These are phyloP conservation scores for Tigriopus japonicus DNA, from an alignment of 1,140 invertebrate genomes.

Conservation along the genomic window DNA sequence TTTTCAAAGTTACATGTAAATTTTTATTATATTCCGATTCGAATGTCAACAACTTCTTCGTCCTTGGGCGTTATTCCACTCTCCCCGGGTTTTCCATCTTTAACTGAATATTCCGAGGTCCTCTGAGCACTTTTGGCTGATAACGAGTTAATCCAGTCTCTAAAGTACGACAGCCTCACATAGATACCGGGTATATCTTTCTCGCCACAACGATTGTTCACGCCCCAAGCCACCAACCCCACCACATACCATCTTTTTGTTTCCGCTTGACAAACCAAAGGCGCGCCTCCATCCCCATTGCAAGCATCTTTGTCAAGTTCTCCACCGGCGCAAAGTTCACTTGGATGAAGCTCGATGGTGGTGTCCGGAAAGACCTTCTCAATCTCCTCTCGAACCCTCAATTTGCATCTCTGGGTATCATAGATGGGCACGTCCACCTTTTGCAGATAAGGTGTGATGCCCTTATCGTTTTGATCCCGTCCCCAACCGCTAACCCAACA, in stretches of 20 bases:
- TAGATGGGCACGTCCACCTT: too few relatives aligned
- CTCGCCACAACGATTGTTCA: constrained; percentile 40
- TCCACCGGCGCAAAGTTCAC: constrained; percentile 43
- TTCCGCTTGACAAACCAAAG: constrained; percentile 30
- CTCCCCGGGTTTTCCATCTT: too few relatives aligned
- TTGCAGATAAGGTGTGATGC: neutral
- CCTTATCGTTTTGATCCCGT: neutral
- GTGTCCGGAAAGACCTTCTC: constrained; percentile 28
- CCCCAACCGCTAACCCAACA: constrained; percentile 12
- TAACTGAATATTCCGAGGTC: too few relatives aligned
- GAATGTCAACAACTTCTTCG: too few relatives aligned
- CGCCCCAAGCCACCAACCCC: constrained; percentile 51
- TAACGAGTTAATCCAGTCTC: constrained; percentile 27
- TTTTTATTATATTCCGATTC: too few relatives aligned
- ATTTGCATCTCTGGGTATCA: constrained; percentile 41
- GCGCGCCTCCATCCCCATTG: constrained; percentile 45
- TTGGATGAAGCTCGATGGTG: constrained; percentile 45
- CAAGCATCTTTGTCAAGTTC: constrained; percentile 42
- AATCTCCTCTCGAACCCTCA: constrained; percentile 18
- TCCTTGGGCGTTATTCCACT: too few relatives aligned
- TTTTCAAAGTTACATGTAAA: too few relatives aligned
- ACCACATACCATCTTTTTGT: constrained; percentile 26
- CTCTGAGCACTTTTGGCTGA: constrained; percentile 17
- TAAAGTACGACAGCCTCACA: constrained; percentile 38
- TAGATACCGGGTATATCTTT: constrained; percentile 44